Base-by-base conservation (phyloP, 1,140 invertebrate species). In the Whitmania pigra region DNA sequence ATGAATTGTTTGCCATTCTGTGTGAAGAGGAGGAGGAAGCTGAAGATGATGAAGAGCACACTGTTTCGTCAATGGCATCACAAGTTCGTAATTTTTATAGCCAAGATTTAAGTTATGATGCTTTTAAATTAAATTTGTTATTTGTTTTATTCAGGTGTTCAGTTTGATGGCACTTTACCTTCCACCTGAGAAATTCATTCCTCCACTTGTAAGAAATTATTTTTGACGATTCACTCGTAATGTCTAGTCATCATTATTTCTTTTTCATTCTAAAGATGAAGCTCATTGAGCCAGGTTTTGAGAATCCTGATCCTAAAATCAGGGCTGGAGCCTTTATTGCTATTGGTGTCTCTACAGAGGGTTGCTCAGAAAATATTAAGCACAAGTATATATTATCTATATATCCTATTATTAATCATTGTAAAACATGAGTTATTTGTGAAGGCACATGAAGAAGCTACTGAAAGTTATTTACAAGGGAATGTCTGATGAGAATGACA, bases 291-390 rank as follows among this genome's bases (percentile, higher is more conserved):
- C 85, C 86, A 29, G 85, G 86, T 9, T 76, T 90, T 25, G 80
- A 84, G 73, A 84, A 84, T 20, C 79, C 79, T 2, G 83, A 89
- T 74, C 79, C 86, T 11, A 85, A 86, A 69, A 82, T 82, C 0
- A 86, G 88, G 71, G 88, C 88, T 77, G 89, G 88, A 18, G 87
- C 87, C 3, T 91, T 88, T 78, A 78, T 90, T 20, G 83, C 87
- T 20, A 83, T 92, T 76, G 89, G 89, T 49, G 87, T 90, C 57
- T 81, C 90, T 66, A 87, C 88, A 13, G 90, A 92, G 82, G 90
- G 90, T 0, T 92, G 90, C 80, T 85, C 89, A 0, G 89, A 91
- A 75, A 86, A 87, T 68, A 87, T 92, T 18, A 84, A 87, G 71
- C 82, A 81, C 29, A 90, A 89, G 80, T 90, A 76, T 77, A 76